Evolutionary conservation across 2,797 vertebrate species (phyloP), one percentile per base, ranked within the genome.

Genomic region (Hippocampus kuda): DNA sequence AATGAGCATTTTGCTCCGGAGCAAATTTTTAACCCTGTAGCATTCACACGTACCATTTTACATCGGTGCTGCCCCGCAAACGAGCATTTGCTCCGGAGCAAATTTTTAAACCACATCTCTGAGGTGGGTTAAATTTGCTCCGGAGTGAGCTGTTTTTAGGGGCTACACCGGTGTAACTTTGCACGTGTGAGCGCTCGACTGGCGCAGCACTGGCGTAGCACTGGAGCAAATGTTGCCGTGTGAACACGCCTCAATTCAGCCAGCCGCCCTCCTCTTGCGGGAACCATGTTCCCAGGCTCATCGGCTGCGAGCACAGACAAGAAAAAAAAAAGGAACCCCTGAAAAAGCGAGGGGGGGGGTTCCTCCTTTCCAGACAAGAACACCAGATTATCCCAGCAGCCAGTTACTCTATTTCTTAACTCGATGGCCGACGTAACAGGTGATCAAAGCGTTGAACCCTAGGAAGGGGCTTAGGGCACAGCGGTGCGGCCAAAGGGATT

Each of bases 371-470:
- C 78, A 79, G 83, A 79, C 79, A 82, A 87, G 86, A 87, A 86
- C 84, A 88, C 79, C 82, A 78, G 86, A 86, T 89, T 93, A 92
- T 92, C 92, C 85, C 87, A 87, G 87, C 82, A 77, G 84, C 82
- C 66, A 62, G 42, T 77, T 85, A 70, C 82, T 85, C 76, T 75
- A 73, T 87, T 87, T 89, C 85, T 92, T 91, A 89, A 92, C 90
- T 92, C 82, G 80, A 93, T 90, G 91, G 92, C 87, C 87, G 89
- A 90, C 81, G 87, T 89, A 92, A 92, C 91, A 90, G 90, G 87
- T 93, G 93, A 94, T 94, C 92, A 93, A 94, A 93, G 92, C 83
- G 70, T 83, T 76, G 88, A 90, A 87, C 91, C 91, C 79, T 91
- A 90, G 89, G 91, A 86, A 90, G 83, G 84, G 87, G 89, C 92